These are phyloP conservation scores for Eudyptes chrysolophus DNA, from an alignment of 2,113 vertebrate genomes.

Conservation along the genomic window DNA sequence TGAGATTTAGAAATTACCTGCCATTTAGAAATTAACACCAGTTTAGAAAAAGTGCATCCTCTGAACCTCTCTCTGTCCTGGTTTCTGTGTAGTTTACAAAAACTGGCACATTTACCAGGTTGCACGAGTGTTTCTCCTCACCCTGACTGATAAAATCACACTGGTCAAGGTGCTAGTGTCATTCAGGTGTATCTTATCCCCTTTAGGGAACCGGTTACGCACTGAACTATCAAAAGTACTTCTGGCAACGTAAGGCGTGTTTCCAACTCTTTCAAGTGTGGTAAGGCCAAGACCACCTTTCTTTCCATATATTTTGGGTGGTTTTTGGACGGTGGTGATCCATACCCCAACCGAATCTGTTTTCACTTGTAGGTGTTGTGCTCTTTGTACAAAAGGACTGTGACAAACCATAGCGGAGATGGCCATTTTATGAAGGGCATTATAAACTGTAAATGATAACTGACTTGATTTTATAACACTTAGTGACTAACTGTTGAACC, in stretches of 20 bases:
- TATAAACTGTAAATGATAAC: neutral
- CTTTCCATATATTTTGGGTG: neutral
- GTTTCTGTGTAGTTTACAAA: neutral
- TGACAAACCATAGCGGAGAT: neutral
- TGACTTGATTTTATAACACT: neutral
- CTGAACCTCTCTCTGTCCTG: neutral
- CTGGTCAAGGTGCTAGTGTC: neutral
- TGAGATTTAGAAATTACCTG: neutral
- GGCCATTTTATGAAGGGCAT: neutral
- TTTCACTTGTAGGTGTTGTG: neutral
- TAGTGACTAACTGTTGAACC: neutral
- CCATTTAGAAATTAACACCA: neutral
- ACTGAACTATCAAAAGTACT: neutral
- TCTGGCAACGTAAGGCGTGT: neutral
- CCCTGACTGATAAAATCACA: neutral
- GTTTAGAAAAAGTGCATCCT: neutral
- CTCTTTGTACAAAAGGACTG: neutral
- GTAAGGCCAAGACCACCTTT: neutral
- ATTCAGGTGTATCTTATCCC: neutral
- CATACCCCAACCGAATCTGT: neutral
- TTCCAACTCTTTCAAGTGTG: neutral
- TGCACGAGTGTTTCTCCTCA: rapidly evolving
- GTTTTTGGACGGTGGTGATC: neutral
- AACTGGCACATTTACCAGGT: neutral
- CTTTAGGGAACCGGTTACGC: neutral